Base-by-base conservation (phyloP, 2,888 invertebrate genomes). In the Papilio gigon region DNA sequence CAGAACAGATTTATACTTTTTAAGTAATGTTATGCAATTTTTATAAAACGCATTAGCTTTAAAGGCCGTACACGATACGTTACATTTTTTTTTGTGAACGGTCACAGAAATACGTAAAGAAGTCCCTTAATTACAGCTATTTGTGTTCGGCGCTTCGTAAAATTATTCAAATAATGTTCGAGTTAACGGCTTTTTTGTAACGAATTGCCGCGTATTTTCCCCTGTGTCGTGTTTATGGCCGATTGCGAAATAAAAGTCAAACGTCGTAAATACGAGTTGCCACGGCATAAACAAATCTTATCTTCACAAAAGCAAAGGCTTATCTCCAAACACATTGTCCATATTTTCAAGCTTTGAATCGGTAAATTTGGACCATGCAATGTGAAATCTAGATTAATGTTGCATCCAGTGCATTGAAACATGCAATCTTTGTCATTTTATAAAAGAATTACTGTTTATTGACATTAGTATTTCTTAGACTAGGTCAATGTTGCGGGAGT, bases 121-220 rank as follows among this genome's bases (percentile, higher is more conserved):
- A 79, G 78, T 81, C 80, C 83, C 84, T 86, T 88, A 89, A 88
- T 88, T 88, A 82, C 83, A 78, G 82, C 85, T 83, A 84, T 89
- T 88, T 84, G 86, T 86, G 88, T 80, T 85, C 87, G 85, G 84
- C 80, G 83, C 85, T 84, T 87, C 87, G 86, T 84, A 84, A 88
- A 87, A 88, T 88, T 84, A 89, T 89, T 87, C 87, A 88, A 89
- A 88, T 89, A 86, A 82, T 82, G 83, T 81, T 84, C 82, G 85
- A 88, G 87, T 87, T 86, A 85, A 86, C 86, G 86, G 85, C 86
- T 83, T 86, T 84, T 79, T 81, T 84, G 84, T 80, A 86, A 88
- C 81, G 83, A 85, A 88, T 85, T 83, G 85, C 82, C 75, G 81
- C 83, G 80, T 84, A 86, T 85, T 87, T 86, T 83, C 82, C 78